Conservation (phyloP, 2,113 vertebrate species). For the Cyanistes caeruleus region DNA sequence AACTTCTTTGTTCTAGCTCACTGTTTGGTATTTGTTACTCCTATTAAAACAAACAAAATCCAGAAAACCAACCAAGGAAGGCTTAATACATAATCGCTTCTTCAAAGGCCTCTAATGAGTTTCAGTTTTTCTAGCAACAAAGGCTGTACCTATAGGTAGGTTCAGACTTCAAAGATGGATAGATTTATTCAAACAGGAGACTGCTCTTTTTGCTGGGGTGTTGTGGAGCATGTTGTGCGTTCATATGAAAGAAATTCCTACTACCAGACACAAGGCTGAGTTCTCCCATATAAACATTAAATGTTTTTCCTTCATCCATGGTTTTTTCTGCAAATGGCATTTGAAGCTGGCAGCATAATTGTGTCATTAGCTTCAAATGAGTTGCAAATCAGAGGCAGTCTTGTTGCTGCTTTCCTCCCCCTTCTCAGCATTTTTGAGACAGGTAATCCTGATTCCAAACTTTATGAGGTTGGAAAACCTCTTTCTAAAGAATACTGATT, state of each 20-base stretch:
- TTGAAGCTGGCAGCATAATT: not conserved
- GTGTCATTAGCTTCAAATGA: not conserved
- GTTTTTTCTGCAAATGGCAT: not conserved
- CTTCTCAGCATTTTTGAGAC: not conserved
- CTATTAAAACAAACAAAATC: not conserved
- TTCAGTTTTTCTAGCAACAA: not conserved
- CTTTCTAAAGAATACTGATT: not conserved
- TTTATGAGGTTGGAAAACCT: not conserved
- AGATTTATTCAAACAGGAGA: not conserved
- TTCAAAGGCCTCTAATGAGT: not conserved
- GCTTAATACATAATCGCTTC: not conserved
- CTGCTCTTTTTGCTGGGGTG: rapidly evolving
- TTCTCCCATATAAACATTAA: not conserved
- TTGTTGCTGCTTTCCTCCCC: not conserved
- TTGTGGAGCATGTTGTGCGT: not conserved
- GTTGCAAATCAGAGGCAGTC: not conserved
- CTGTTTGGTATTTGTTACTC: not conserved
- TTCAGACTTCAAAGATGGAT: not conserved
- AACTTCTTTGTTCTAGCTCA: not conserved
- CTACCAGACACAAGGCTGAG: not conserved
- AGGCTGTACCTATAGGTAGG: not conserved
- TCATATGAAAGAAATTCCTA: not conserved
- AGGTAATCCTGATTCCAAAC: not conserved
- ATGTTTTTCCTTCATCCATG: not conserved
- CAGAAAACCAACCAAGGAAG: not conserved